Evolutionary conservation across 2,113 vertebrate species (phyloP), one percentile per base, ranked within the genome.

Genomic region (Ammodramus savannarum): DNA sequence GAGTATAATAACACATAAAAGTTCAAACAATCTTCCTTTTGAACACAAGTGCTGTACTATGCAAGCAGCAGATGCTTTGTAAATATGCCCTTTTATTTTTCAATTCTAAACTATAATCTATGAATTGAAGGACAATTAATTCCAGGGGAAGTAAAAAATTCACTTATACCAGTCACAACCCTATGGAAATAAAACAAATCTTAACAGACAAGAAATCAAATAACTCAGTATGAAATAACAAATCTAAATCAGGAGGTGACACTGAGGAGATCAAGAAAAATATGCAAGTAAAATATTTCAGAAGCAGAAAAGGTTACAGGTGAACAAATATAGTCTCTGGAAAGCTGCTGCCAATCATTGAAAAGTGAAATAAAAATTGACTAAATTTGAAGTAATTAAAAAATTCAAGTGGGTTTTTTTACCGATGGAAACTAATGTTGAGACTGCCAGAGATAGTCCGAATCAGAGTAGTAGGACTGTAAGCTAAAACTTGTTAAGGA

Each of bases 151-250:
- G n/a, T 58, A 38, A 91, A 92, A 95, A 92, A 87, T 58, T 92
- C 16, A 22, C 41, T 95, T 76, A 46, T 11, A 61, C 2, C 9
- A 73, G 44, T 62, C 38, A 49, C 26, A 87, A 41, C 8, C 4
- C 11, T 18, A 63, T 22, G 36, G 32, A 49, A 95, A 85, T 68
- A 82, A 94, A 89, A 29, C 26, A 88, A 68, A 90, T 85, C 66
- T 94, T 87, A 94, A 16, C 29, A 95, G 80, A 97, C 44, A 90
- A 96, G 86, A 96, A 97, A 97, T 97, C 90, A 97, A 95, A 90
- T 69, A 93, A 90, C 81, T 84, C 85, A 54, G 32, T 85, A 55
- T 65, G 54, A 95, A 95, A 92, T 63, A 85, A 73, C 32, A 73
- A 93, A 94, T 85, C 76, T 93, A 90, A 97, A 94, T 94, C n/a